Base-by-base conservation (phyloP, 1,140 invertebrate species). In the Manduca sexta region DNA sequence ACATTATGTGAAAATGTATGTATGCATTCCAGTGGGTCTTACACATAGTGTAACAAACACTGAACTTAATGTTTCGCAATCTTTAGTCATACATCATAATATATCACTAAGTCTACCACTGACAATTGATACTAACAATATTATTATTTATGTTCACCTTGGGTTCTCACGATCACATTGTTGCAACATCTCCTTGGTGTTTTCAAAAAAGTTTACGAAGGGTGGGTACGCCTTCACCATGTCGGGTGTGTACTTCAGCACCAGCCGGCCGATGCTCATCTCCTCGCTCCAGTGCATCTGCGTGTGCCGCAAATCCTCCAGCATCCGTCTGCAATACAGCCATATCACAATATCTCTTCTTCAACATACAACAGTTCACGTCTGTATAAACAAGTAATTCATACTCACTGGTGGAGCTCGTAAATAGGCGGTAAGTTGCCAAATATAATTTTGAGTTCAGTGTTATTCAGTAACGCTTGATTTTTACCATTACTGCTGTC, bases 141-240 rank as follows among this genome's bases (percentile, higher is more conserved):
- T 26, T 5, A 26, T 26, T 8, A 8, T 26, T 5, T 26, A 26
- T 26, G 4, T 26, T 5, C 8, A 26, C 21, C 21, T 26, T 26
- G 96, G 95, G 80, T 98, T 97, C 60, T 92, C 92, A 76, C 91
- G 90, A 87, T 98, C 96, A 88, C 96, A 98, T 69, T 93, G 90
- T 52, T 91, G 87, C 60, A 99, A 90, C 87, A 94, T 95, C 69
- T 97, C 94, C 84, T 98, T 98, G 70, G 96, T 96, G 75, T 96
- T 95, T 83, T 99, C 97, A 82, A 98, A 99, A 80, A 95, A 99
- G 84, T 99, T 99, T 8, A 99, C 93, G 85, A 98, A 99, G 4
- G 97, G 95, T 40, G 97, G 97, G 88, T 99, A 99, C 0, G 96
- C 94, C 84, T 96, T 97, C 39, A 94, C 89, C 56, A 99, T 87